Evolutionary conservation across 2,888 invertebrate species (phyloP).

Genomic region (Pandemis cinnamomeana): DNA sequence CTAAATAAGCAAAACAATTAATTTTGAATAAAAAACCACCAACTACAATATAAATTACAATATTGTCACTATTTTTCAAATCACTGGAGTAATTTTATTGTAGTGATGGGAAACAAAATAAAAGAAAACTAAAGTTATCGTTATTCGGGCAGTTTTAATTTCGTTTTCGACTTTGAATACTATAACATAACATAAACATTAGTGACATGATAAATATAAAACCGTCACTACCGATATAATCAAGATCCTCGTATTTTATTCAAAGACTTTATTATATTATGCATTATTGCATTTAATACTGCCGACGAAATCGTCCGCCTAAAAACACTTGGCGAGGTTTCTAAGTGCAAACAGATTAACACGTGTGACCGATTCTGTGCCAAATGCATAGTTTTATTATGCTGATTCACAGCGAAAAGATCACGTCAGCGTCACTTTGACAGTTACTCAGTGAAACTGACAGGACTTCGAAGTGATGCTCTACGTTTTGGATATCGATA

Average conservation of each 20-base stretch:
- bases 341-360: conserved; percentile 41
- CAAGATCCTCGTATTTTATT: conserved; percentile 37
- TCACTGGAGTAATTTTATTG: not conserved
- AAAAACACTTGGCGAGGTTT: conserved; percentile 28
- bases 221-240: conserved; percentile 42
- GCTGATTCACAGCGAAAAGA: conserved; percentile 41
- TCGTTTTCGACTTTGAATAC: not conserved
- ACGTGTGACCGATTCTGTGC: conserved; percentile 50
- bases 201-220: conserved; percentile 27
- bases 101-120: conserved; percentile 12
- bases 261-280: conserved; percentile 62
- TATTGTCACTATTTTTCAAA: conserved; percentile 4
- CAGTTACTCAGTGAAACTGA: not conserved
- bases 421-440: conserved; percentile 51
- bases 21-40: not conserved
- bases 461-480: not conserved
- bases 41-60: not conserved
- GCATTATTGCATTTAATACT: conserved; percentile 76
- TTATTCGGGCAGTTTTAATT: conserved; percentile 11
- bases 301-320: conserved; percentile 63
- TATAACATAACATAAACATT: conserved; percentile 35
- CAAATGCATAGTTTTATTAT: conserved; percentile 45
- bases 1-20: conserved; percentile 40
- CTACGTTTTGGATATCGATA: not conserved
- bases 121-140: not conserved